phyloP scores from a whole-genome alignment of 1,140 invertebrate genomes.

The Danaus melanippus region DNA sequence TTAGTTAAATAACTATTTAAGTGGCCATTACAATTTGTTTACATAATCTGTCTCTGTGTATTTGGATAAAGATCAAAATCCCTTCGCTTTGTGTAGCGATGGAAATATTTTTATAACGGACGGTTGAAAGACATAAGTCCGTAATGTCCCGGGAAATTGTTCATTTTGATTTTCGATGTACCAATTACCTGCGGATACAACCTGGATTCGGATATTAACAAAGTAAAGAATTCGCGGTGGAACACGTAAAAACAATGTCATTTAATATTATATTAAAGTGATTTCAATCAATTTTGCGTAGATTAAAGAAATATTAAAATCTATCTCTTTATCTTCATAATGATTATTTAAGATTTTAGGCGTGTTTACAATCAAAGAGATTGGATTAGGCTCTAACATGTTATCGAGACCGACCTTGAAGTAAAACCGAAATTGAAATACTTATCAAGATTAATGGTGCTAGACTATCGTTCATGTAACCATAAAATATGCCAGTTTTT shows the following conservation, averaged over 20 bases:
- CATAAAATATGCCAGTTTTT: no score
- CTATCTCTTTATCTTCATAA: no score
- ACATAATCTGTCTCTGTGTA: slow-evolving; percentile 19
- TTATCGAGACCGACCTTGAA: slow-evolving; percentile 48
- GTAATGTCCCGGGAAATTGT: slow-evolving; percentile 29
- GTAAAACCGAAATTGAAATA: slow-evolving; percentile 41
- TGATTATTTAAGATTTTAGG: no score
- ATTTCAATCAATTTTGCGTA: no score
- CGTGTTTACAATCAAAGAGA: no score
- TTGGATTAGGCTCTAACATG: slow-evolving; percentile 7
- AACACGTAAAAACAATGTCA: no score
- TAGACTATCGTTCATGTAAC: no score
- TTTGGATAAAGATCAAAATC: slow-evolving; percentile 45
- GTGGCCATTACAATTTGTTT: slow-evolving; percentile 9
- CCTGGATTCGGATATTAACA: no score
- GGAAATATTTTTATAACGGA: slow-evolving; percentile 46
- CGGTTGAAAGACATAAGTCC: slow-evolving; percentile 31
- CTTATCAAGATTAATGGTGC: slow-evolving; percentile 54
- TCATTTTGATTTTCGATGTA: slow-evolving; percentile 11
- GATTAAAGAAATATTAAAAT: no score
- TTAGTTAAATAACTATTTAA: slow-evolving; percentile 8
- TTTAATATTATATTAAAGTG: no score
- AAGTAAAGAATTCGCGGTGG: no score
- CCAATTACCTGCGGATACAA: no score
- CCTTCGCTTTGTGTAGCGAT: slow-evolving; percentile 35